Base-by-base conservation (phyloP, 1,140 invertebrate genomes). In the Harlomillsia oculata region DNA sequence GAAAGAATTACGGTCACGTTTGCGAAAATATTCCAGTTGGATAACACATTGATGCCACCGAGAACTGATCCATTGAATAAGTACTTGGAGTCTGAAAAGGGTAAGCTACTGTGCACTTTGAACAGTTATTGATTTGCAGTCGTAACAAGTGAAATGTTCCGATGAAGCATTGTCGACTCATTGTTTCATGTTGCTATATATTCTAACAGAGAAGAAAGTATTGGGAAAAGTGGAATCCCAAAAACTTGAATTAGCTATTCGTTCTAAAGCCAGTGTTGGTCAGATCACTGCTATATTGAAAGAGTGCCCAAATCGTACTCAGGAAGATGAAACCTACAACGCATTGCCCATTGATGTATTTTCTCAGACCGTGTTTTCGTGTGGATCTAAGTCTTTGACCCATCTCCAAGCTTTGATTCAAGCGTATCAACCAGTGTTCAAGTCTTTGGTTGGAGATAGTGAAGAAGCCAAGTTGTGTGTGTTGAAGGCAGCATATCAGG, bases 391-490 rank as follows among this genome's bases (percentile, higher is more conserved):
- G 75, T 96, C 92, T 67, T 95, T 98, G 68, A 96, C 92, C 62
- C 96, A 99, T 70, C 91, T 90, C 65, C 98, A 97, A 74, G 89
- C 95, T 14, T 94, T 92, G 30, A 89, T 99, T 66, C 89, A 89
- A 18, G 97, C 97, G 77, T 98, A 95, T 70, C 88, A 95, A 72
- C 82, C 87, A 67, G 86, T 96, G 1, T 88, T 97, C 65, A 26
- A 23, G 39, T 26, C 16, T 3, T n/a, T 43, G 39, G 29, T 69
- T 1, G 89, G 91, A 69, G 86, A 85, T 1, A n/a, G n/a, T n/a
- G 93, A 98, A 72, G 94, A 97, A 71, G 90, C 89, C 0, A 95
- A 99, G 69, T 87, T 97, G 36, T 91, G 88, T 69, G 83, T 99
- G 43, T 74, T 99, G 43, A 81, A 87, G 62, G 93, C 93, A 70